A percentile compares a stretch with the other conserved stretches of the same genome.
These are phyloP conservation scores for Anableps anableps DNA, from an alignment of 2,797 vertebrate genomes.

Conservation along the genomic window DNA sequence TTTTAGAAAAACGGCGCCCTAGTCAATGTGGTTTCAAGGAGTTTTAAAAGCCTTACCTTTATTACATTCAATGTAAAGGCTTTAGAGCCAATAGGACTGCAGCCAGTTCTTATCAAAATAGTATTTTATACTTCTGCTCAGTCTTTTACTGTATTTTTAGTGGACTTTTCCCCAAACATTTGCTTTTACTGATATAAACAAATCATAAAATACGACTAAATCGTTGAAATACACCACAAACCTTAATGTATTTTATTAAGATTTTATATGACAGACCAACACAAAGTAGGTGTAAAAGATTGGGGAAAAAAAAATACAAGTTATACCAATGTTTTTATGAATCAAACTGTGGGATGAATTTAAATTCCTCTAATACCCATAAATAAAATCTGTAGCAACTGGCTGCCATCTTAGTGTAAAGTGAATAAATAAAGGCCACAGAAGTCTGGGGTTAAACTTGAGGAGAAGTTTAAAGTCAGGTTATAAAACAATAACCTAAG, in stretches of 20 bases:
- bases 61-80: background rate
- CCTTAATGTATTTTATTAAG: background rate
- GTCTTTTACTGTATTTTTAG: background rate
- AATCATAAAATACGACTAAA: background rate
- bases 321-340: background rate
- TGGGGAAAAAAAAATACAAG: background rate
- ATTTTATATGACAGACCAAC: background rate
- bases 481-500: too few species aligned
- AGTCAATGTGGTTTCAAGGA: constrained; percentile 11
- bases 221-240: background rate
- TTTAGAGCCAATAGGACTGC: constrained; percentile 23
- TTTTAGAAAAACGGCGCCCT: constrained; percentile 19
- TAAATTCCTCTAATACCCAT: background rate
- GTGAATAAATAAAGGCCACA: background rate
- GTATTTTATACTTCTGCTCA: background rate
- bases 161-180: background rate
- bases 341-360: background rate
- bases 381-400: background rate
- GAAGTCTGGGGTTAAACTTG: background rate
- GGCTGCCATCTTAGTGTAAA: background rate
- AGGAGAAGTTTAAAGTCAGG: background rate
- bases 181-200: background rate
- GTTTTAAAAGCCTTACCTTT: constrained; percentile 12
- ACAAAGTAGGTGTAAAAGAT: background rate
- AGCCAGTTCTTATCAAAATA: background rate